These are phyloP conservation scores for Otus scops DNA, from an alignment of 2,797 vertebrate species.

Conservation along the genomic window DNA sequence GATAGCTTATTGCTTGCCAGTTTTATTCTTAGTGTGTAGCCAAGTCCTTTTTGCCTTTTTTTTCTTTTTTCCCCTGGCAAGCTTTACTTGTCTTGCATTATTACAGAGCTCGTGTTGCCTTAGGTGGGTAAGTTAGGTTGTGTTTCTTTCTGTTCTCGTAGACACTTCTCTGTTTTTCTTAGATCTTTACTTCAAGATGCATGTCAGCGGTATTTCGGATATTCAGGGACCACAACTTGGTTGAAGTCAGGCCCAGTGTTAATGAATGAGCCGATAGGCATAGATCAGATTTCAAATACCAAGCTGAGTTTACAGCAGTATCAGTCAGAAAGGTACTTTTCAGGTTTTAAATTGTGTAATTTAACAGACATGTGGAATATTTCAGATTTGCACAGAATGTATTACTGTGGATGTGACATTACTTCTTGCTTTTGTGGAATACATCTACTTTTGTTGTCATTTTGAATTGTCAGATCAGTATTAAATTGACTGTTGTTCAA, in stretches of 20 bases:
- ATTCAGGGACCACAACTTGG: background rate
- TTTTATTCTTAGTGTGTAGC: background rate
- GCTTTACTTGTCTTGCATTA: background rate
- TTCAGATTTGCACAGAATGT: background rate
- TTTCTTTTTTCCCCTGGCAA: background rate
- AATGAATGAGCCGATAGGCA: background rate
- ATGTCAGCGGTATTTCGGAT: background rate
- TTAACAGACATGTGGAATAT: background rate
- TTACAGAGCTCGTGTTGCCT: background rate
- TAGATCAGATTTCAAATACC: background rate
- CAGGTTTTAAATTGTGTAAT: background rate
- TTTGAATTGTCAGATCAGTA: background rate
- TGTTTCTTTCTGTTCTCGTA: background rate
- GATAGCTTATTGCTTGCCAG: background rate
- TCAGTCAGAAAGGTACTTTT: background rate
- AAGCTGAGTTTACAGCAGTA: background rate
- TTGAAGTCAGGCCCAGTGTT: background rate
- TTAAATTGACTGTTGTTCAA: background rate
- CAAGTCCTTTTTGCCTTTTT: background rate
- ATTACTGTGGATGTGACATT: accelerated
- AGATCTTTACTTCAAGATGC: background rate
- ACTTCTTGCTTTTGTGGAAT: background rate
- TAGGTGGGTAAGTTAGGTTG: background rate
- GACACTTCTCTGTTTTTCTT: background rate
- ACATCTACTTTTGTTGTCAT: background rate